Evolutionary conservation across 2,113 vertebrate genomes (phyloP), one percentile per base, ranked within the genome.

Genomic region (Empidonax alnorum): DNA sequence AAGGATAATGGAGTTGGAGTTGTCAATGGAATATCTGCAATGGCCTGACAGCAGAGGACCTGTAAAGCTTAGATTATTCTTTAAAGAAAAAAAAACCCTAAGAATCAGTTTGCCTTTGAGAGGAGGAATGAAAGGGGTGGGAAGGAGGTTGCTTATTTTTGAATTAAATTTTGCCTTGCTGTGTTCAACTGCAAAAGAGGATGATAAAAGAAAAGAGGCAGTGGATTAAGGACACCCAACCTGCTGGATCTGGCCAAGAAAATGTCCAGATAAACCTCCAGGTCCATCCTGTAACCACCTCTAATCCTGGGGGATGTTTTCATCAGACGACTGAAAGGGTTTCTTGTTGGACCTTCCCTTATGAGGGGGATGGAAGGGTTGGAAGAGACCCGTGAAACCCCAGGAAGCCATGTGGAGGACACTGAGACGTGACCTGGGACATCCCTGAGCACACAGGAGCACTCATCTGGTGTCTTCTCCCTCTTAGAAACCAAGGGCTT

Each of bases 21-120:
- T 93, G 90, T 80, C 76, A 81, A 21, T 92, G 65, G 76, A 86
- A 37, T 52, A 88, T 90, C 89, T 90, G 76, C 67, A 81, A 63
- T 13, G 88, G 66, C 20, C 44, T 93, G 67, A 79, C 74, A 83
- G 82, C 25, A 85, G 59, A 90, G n/a, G 67, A 74, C 62, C 50
- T 80, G 46, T 73, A 86, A 95, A 69, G 37, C 59, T 88, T 59
- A 62, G 55, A 86, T 92, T 88, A 77, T 42, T 66, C 50, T 62
- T 17, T 17, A 58, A 65, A 68, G 65, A 44, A 55, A 89, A 44
- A 16, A 44, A n/a, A 62, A 24, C 13, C 14, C 23, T 7, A 90
- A 72, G 3, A 49, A 67, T 67, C 69, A 75, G 33, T 46, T 84
- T 92, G 42, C 27, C 42, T 93, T 88, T 92, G 74, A 90, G 76